phyloP scores from a whole-genome alignment of 1,140 invertebrate species.

The Stenopsyche tienmushanensis region DNA sequence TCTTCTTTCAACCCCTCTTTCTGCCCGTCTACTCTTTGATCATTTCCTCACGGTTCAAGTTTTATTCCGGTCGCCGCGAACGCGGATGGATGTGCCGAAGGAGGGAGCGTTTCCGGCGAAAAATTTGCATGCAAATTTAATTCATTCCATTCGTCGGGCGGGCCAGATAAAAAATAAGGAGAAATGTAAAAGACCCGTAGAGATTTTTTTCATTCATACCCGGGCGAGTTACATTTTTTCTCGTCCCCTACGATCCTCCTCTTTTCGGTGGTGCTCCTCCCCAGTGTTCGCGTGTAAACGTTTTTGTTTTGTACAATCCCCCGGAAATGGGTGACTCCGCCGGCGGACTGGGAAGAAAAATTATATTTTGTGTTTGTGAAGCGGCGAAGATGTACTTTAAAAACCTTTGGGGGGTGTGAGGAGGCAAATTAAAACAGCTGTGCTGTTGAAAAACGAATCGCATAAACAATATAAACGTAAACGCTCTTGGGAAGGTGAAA shows the following conservation, averaged over 20 bases:
- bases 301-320: background rate
- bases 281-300: background rate
- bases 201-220: background rate
- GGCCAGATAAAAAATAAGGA: slow-evolving; percentile 4
- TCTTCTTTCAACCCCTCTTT: slow-evolving; percentile 4
- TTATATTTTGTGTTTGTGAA: no score
- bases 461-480: no score
- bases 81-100: slow-evolving; percentile 17
- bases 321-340: background rate
- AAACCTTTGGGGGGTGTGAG: no score
- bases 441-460: no score
- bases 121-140: slow-evolving; percentile 26
- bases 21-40: slow-evolving; percentile 4
- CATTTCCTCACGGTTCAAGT: slow-evolving; percentile 12
- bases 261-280: no score
- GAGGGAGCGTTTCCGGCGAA: slow-evolving; percentile 7
- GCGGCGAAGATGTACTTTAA: no score
- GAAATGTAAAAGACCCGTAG: slow-evolving; percentile 10
- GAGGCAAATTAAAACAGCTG: no score
- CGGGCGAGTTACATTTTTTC: no score
- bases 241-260: no score
- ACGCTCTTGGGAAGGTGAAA: no score
- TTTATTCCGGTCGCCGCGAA: background rate
- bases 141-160: slow-evolving; percentile 14
- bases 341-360: background rate